Evolutionary conservation across 1,140 invertebrate genomes (phyloP).

Genomic region (Neotoxoptera formosana): DNA sequence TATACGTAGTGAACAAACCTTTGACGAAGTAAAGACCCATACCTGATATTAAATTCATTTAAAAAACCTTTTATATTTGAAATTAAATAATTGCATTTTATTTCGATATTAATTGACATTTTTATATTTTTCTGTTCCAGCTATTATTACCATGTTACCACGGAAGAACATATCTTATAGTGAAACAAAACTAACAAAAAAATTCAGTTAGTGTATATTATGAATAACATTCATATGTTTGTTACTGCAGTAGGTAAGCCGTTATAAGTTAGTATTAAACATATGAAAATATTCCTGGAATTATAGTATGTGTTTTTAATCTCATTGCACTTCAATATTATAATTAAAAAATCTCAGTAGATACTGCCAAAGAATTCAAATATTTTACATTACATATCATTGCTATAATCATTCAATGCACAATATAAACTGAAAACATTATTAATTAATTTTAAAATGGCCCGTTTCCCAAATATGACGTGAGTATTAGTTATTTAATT

Average conservation of each 20-base stretch:
- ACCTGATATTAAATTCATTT: neutral
- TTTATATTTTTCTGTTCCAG: neutral
- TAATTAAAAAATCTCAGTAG: neutral
- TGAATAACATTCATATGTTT: neutral
- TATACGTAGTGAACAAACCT: neutral
- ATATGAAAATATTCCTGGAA: neutral
- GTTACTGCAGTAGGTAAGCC: neutral
- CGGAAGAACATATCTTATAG: neutral
- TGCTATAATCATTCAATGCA: neutral
- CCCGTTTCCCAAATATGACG: neutral
- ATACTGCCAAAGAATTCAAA: neutral
- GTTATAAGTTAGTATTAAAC: neutral
- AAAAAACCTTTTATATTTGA: neutral
- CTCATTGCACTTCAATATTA: neutral
- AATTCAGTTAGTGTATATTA: neutral
- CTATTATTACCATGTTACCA: neutral
- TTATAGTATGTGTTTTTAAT: neutral
- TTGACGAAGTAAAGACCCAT: neutral
- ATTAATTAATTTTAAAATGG: neutral
- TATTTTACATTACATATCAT: neutral
- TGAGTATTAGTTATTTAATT: neutral
- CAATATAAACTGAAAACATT: neutral
- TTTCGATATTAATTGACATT: too few species aligned
- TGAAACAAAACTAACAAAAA: neutral
- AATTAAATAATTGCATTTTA: too few species aligned